These are phyloP conservation scores for Cynopterus brachyotis DNA, from an alignment of 2,113 vertebrate species.

Conservation along the genomic window DNA sequence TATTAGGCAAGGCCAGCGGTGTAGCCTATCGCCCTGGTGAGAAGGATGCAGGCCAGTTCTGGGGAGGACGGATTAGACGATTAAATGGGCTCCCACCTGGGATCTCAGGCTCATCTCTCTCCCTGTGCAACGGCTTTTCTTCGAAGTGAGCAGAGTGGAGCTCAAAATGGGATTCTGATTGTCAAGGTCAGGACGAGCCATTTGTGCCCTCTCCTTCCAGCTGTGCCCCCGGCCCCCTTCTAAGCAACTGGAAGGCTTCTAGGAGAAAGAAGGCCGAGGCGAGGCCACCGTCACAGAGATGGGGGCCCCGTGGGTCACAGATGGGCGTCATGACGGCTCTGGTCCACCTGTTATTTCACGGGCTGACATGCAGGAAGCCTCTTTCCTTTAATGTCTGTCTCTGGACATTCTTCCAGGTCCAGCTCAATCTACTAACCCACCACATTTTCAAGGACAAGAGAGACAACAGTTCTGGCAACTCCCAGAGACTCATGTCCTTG, in stretches of 20 bases:
- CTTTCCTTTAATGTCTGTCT: not conserved
- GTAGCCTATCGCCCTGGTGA: fast-evolving
- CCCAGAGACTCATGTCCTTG: not conserved
- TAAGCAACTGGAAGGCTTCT: not conserved
- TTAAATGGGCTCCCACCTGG: not conserved
- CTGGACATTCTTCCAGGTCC: not conserved
- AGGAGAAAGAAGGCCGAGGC: not conserved
- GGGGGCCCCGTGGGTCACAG: not conserved
- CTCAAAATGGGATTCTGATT: not conserved
- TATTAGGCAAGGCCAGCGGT: not conserved
- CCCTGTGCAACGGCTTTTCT: not conserved
- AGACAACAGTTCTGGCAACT: not conserved
- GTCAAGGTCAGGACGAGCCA: not conserved
- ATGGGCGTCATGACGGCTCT: not conserved
- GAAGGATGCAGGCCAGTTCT: not conserved
- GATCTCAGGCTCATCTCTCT: not conserved
- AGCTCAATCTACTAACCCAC: not conserved
- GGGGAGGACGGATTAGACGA: not conserved
- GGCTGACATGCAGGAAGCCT: not conserved
- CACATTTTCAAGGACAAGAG: not conserved
- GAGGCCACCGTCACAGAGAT: not conserved
- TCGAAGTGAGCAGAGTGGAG: not conserved
- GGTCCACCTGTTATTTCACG: not conserved
- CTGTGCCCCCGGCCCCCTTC: not conserved
- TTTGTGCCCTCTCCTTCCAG: not conserved